Evolutionary conservation across 2,888 invertebrate species (phyloP), one percentile per base, ranked within the genome.

Genomic region (Leptopterna dolabrata): DNA sequence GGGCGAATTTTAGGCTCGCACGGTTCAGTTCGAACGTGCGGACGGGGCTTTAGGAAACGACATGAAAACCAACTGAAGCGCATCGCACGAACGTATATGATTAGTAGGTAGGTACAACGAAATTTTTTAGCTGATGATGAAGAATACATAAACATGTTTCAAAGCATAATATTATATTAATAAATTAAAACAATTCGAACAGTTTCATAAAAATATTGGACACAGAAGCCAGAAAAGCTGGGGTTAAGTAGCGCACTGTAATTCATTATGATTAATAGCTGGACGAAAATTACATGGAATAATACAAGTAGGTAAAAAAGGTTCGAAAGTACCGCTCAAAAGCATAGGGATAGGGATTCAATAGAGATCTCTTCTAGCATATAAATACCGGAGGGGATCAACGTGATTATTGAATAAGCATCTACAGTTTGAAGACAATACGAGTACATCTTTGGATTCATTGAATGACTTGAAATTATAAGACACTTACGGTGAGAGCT

Each of bases 401-500:
- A 36, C 7, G 36, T 24, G 2, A 63, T 24, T 24, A 3, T 24
- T 13, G 9, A 27, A 63, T 24, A 63, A 63, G 63, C 63, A 27
- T 63, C 63, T 63, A 63, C 63, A 4, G 24, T 36, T 36, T 4
- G 36, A 36, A 36, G n/a, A 36, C 63, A 24, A 24, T 24, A 63
- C 0, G 7, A 19, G 19, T 1, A 19, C 16, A 55, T n/a, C 0
- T 4, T 63, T 27, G 63, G 63, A 4, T 63, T 63, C 24, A 63
- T 27, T 24, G 3, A 63, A 27, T 63, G 24, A 63, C 19, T 24
- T 19, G 14, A 55, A n/a, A 43, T n/a, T 43, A 55, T 43, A 55
- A 30, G 30, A 19, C 30, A 81, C 81, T 81, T 81, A 81, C 81
- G 51, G 11, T 47, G 14, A 73, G 47, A 81, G 29, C 19, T 81